Base-by-base conservation (phyloP, 2,888 invertebrate genomes). In the Ceramica pisi region DNA sequence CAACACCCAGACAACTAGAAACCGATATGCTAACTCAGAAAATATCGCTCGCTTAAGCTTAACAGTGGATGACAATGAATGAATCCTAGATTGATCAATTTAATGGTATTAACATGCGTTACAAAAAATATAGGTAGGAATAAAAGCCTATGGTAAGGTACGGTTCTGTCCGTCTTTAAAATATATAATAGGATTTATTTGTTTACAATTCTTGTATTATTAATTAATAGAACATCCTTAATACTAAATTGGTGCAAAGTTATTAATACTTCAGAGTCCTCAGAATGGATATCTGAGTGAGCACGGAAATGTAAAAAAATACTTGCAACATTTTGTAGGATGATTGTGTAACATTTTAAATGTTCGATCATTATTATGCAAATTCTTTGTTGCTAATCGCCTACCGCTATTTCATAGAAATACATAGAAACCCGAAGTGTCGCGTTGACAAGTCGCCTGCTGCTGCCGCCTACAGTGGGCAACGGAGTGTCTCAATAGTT, bases 21-120 rank as follows among this genome's bases (percentile, higher is more conserved):
- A 46, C n/a, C n/a, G 12, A 38, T 46, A 3, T 66, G 16, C 12
- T 21, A 19, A 44, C 19, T 59, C 10, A 48, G 19, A 61, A 53
- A 46, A 53, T 55, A 19, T 19, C 10, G 35, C 14, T 70, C 14
- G 21, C 53, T 38, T 56, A 71, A 35, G 5, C 44, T 35, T 56
- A 35, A 35, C 3, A 38, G 53, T 31, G 8, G 44, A n/a, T 46
- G 26, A 71, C 3, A 50, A 56, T 56, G 9, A 50, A 56, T 56
- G 9, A 21, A 23, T 50, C 44, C 35, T 35, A 14, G 10, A 51
- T 50, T 46, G 0, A 57, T 6, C 26, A 19, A 16, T 44, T 6
- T 19, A 38, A 31, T 38, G 4, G 16, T 23, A 16, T 26, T 41
- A 44, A 8, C 14, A 4, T 21, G 8, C 21, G 16, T 19, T 31